Evolutionary conservation across 2,888 invertebrate species (phyloP).

Genomic region (Heliconius aoede): DNA sequence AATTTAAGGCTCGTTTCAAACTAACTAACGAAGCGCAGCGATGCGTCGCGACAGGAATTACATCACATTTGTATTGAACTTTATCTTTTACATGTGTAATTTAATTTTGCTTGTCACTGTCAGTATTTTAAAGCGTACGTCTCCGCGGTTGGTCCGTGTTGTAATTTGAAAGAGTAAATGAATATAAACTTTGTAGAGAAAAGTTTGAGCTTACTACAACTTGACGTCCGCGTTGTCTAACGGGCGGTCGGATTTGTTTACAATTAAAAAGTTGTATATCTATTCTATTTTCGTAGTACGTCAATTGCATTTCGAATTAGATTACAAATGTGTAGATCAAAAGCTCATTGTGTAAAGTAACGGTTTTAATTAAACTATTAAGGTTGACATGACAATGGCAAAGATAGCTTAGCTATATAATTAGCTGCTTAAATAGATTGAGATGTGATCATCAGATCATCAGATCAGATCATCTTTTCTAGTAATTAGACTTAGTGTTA

Average conservation of each 20-base stretch:
- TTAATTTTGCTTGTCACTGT: slow-evolving; percentile 27
- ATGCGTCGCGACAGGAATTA: slow-evolving; percentile 21
- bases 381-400: slow-evolving; percentile 11
- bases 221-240: background rate
- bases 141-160: background rate
- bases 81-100: slow-evolving; percentile 27
- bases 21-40: slow-evolving; percentile 22
- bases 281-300: slow-evolving; percentile 22
- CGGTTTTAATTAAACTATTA: slow-evolving; percentile 18
- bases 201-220: slow-evolving; percentile 5
- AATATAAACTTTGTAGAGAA: slow-evolving; percentile 11
- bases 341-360: slow-evolving; percentile 8
- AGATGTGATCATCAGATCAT: no score
- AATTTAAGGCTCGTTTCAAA: slow-evolving; percentile 26
- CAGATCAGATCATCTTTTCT: no score
- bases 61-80: background rate
- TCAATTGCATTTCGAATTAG: slow-evolving; percentile 28
- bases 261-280: slow-evolving; percentile 23
- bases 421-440: background rate
- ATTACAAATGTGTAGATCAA: slow-evolving; percentile 14
- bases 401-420: background rate
- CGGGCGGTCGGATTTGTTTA: slow-evolving; percentile 28
- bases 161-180: background rate
- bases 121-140: slow-evolving; percentile 14
- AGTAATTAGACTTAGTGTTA: background rate